Conservation (phyloP, 2,797 vertebrate genomes). For the Psittacula echo region DNA sequence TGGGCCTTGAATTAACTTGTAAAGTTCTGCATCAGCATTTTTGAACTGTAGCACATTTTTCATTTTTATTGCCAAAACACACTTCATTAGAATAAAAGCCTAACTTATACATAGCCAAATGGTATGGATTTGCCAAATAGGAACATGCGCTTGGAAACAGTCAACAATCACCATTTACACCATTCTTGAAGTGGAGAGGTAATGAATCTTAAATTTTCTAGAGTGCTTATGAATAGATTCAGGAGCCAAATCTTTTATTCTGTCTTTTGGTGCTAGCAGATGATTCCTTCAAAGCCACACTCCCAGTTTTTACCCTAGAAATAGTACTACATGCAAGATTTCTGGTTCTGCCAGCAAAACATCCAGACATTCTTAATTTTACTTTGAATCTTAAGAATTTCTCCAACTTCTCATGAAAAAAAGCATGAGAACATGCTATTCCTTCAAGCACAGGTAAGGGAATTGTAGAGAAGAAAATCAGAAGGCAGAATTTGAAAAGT, state of each 20-base stretch:
- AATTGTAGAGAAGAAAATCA: not conserved
- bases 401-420: not conserved
- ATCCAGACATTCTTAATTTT: not conserved
- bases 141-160: constrained; percentile 5
- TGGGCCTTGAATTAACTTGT: not conserved
- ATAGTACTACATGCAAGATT: not conserved
- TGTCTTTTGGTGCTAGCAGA: not conserved
- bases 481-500: not conserved
- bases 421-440: not conserved
- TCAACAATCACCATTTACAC: not conserved
- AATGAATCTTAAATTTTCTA: not conserved
- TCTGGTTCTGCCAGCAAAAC: not conserved
- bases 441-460: not conserved
- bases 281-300: not conserved
- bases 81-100: not conserved
- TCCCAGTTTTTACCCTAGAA: constrained; percentile 6
- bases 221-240: not conserved
- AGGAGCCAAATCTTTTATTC: not conserved
- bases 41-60: constrained; percentile 55
- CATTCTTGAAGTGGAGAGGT: not conserved
- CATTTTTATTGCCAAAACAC: constrained; percentile 39
- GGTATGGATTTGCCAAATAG: not conserved
- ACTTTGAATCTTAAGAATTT: not conserved
- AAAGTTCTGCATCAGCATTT: constrained; percentile 47
- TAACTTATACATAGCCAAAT: constrained; percentile 9